Conservation (phyloP, 2,797 vertebrate genomes). For the Poeciliopsis presidionis region DNA sequence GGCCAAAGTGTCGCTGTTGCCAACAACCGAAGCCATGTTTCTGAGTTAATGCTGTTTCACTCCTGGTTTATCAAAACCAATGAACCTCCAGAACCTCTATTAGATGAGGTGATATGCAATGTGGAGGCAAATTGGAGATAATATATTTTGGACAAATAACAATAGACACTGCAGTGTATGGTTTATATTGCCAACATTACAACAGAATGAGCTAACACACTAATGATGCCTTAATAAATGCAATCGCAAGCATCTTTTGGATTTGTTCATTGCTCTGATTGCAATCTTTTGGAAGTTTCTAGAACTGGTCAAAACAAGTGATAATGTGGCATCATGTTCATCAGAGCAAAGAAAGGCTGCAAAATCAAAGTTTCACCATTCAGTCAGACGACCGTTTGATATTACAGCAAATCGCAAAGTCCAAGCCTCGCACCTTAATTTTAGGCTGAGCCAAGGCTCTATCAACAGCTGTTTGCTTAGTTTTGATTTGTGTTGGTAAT, state of each 20-base stretch:
- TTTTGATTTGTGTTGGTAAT: not conserved
- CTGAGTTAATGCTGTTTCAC: constrained; percentile 54
- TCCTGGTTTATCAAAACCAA: constrained; percentile 57
- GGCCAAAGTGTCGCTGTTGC: constrained; percentile 66
- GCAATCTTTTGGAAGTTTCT: constrained; percentile 56
- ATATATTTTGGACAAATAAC: constrained; percentile 47
- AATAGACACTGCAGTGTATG: constrained; percentile 31
- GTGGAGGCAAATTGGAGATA: constrained; percentile 57
- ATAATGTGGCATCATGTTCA: constrained; percentile 53
- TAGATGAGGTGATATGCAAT: constrained; percentile 60
- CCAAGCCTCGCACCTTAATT: not conserved
- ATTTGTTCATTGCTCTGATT: constrained; percentile 43
- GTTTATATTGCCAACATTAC: constrained; percentile 56
- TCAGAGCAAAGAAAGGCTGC: constrained; percentile 56
- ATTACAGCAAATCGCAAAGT: constrained; percentile 30
- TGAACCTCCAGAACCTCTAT: constrained; percentile 50
- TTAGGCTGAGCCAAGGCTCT: not conserved
- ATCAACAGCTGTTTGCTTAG: not conserved
- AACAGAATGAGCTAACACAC: constrained; percentile 43
- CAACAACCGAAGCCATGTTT: constrained; percentile 62
- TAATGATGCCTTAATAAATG: constrained; percentile 57
- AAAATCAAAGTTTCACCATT: constrained; percentile 54
- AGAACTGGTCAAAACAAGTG: constrained; percentile 42
- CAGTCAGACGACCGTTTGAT: constrained; percentile 41
- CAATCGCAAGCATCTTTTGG: constrained; percentile 43